Evolutionary conservation across 2,113 vertebrate genomes (phyloP), one percentile per base, ranked within the genome.

Genomic region (Alces alces): DNA sequence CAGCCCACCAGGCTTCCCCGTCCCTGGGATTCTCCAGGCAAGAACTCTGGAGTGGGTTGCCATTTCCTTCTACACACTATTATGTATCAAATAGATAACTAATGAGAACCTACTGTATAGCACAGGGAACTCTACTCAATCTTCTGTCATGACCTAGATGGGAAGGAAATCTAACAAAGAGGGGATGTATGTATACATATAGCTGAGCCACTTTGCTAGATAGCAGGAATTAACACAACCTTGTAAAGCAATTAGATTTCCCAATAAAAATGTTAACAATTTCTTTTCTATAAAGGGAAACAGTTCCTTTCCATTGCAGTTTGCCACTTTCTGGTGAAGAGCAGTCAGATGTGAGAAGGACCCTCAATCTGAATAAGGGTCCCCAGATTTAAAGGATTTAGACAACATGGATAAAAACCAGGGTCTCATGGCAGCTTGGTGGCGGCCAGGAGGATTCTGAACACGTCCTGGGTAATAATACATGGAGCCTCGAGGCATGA

Each of bases 401-500:
- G 30, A 60, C 21, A 9, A 23, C 4, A 54, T 6, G 25, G 61
- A 10, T 33, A 25, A 39, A 39, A 23, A 4, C 11, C 36, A 25
- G 60, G 1, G 7, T 54, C 17, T 25, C 36, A 2, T 0, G 60
- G 54, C 39, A 5, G 61, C n/a, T 55, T 3, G 1, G 50, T 2
- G 30, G 36, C 8, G 89, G 55, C 25, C 2, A 10, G 12, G 30
- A 33, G 43, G 54, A 43, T 7, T 73, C 6, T 2, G 23, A 7
- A 2, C 8, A 5, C 1, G 2, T 76, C 36, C 50, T 15, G 15
- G 2, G 0, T n/a, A 13, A 45, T 2, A 2, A 45, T 2, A 1
- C 78, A n/a, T 1, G 3, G 55, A 16, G 54, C 7, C 25, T 14
- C 2, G 5, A 23, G 30, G 19, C 5, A 21, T 61, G 19, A 2